A percentile compares a stretch with the other conserved stretches of the same genome.
phyloP scores from a whole-genome alignment of 2,113 vertebrate genomes.

The Mus spicilegus region DNA sequence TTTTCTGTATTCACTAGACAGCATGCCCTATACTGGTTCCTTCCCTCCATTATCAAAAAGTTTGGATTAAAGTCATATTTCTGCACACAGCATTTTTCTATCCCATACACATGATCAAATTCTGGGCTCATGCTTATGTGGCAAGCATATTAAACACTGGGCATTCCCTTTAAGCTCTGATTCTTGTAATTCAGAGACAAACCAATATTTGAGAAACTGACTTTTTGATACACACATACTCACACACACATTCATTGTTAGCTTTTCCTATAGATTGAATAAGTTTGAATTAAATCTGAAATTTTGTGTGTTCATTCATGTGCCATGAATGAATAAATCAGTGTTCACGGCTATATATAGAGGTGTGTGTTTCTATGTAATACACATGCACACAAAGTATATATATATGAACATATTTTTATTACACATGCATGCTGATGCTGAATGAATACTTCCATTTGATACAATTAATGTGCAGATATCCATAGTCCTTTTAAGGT shows the following conservation, averaged over 20 bases:
- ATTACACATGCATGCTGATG: background rate
- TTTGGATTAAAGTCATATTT: background rate
- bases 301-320: background rate
- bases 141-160: background rate
- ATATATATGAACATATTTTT: too few relatives aligned
- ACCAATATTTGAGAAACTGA: background rate
- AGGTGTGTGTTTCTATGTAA: background rate
- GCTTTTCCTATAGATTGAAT: background rate
- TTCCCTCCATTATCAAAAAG: background rate
- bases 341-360: background rate
- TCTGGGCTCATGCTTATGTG: background rate
- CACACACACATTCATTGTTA: background rate
- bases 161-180: background rate
- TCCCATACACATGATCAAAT: background rate
- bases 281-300: background rate
- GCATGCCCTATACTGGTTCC: fast-evolving
- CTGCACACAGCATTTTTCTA: background rate
- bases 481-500: background rate
- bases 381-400: background rate
- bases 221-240: too few relatives aligned
- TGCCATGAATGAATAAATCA: background rate
- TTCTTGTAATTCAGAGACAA: background rate
- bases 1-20: background rate
- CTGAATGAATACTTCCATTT: background rate
- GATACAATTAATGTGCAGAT: background rate